These are phyloP conservation scores for Procavia capensis DNA, from an alignment of 2,113 vertebrate species.

Conservation along the genomic window DNA sequence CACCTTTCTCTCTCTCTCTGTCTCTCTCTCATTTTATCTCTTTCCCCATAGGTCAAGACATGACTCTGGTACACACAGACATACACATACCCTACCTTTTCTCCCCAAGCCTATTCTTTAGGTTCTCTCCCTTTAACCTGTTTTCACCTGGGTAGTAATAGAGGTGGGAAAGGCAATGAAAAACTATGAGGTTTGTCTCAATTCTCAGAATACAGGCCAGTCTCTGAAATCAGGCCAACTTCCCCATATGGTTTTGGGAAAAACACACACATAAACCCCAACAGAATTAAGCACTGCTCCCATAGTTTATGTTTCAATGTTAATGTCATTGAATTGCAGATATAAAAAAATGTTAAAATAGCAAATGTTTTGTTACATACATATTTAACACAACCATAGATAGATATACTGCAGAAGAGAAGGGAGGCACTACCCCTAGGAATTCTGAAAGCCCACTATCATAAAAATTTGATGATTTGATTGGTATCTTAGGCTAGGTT, in stretches of 20 bases:
- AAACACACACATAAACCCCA: background rate
- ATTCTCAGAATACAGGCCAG: conserved; percentile 35
- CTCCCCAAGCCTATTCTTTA: background rate
- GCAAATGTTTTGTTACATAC: background rate
- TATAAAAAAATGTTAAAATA: background rate
- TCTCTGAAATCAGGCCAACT: background rate
- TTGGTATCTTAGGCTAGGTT: background rate
- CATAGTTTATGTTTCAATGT: background rate
- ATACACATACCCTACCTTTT: background rate
- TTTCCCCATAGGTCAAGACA: background rate
- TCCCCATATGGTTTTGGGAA: background rate
- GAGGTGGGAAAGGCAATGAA: background rate
- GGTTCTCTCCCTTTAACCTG: background rate
- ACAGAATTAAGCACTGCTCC: background rate
- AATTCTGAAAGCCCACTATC: background rate
- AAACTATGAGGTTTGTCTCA: background rate
- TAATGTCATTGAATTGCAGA: background rate
- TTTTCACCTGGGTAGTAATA: background rate
- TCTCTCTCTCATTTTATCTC: background rate
- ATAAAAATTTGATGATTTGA: conserved; percentile 7
- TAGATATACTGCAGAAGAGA: background rate
- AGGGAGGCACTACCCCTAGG: background rate
- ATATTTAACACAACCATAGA: background rate
- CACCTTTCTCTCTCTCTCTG: background rate
- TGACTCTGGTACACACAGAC: background rate